A percentile compares a stretch with the other conserved stretches of the same genome.
phyloP scores from a whole-genome alignment of 2,113 vertebrate species.

The Siniperca knerii region DNA sequence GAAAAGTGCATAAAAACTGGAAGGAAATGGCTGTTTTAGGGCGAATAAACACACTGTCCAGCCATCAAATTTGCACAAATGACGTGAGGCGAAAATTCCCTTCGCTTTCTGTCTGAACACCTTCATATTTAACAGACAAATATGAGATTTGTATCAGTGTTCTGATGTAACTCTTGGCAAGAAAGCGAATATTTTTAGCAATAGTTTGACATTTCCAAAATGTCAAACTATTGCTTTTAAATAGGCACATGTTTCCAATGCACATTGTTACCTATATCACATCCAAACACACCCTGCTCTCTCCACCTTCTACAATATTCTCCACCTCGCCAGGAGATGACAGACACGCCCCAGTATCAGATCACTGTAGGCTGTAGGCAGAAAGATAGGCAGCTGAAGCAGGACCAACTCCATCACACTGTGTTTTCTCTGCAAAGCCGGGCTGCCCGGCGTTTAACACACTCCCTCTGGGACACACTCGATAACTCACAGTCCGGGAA shows the following conservation, averaged over 20 bases:
- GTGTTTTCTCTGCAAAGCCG: constrained; percentile 67
- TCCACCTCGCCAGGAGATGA: constrained; percentile 68
- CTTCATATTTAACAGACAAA: neutral
- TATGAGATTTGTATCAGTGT: neutral
- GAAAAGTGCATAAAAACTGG: neutral
- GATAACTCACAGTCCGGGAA: constrained; percentile 70
- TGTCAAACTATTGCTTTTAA: constrained; percentile 9
- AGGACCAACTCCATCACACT: constrained; percentile 67
- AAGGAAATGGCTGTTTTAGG: neutral
- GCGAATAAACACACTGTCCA: neutral
- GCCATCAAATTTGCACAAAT: neutral
- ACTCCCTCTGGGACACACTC: constrained; percentile 76
- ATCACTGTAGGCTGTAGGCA: constrained; percentile 43
- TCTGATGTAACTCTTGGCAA: neutral
- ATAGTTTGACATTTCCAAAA: neutral
- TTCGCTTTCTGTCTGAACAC: neutral
- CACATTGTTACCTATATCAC: constrained; percentile 19
- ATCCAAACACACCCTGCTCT: constrained; percentile 23
- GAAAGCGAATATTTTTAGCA: neutral
- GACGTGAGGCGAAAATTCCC: neutral
- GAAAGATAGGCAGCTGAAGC: constrained; percentile 48
- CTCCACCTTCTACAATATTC: constrained; percentile 46
- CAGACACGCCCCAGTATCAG: constrained; percentile 65
- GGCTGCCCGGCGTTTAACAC: constrained; percentile 66
- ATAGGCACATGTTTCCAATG: constrained; percentile 11